Conservation (phyloP, 2,888 invertebrate species). For the Drosophila cognata region DNA sequence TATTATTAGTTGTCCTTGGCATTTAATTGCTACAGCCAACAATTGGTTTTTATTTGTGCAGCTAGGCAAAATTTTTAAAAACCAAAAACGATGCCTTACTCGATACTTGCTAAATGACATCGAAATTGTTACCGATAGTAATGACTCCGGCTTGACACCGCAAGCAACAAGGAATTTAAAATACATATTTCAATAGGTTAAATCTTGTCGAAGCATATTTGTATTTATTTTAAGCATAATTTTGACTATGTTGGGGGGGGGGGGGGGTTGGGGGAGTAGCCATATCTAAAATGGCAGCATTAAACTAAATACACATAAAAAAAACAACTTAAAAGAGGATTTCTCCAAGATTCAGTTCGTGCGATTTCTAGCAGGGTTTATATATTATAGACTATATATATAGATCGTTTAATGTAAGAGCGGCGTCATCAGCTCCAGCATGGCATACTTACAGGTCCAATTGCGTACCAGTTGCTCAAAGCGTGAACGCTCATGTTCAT, state of each 20-base stretch:
- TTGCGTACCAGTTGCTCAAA: conserved; percentile 93
- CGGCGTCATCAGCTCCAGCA: conserved; percentile 89
- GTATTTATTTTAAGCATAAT: conserved; percentile 59
- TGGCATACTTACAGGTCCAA: conserved; percentile 97
- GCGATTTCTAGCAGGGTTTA: conserved; percentile 26
- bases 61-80: conserved; percentile 62
- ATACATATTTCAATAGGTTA: neutral
- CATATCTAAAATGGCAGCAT: conserved; percentile 67
- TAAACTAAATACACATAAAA: conserved; percentile 69
- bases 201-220: conserved; percentile 36
- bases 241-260: conserved; percentile 66
- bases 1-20: conserved; percentile 62
- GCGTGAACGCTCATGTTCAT: conserved; percentile 89
- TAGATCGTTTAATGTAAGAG: conserved; percentile 24
- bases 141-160: neutral
- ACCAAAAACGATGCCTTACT: conserved; percentile 27
- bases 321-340: conserved; percentile 52
- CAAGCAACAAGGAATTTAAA: conserved; percentile 4
- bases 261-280: conserved; percentile 19
- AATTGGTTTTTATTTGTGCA: conserved; percentile 70
- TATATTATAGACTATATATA: conserved; percentile 3
- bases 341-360: conserved; percentile 69
- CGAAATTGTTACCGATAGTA: conserved; percentile 20
- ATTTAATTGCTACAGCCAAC: conserved; percentile 51
- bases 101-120: conserved; percentile 19